A percentile compares a stretch with the other conserved stretches of the same genome.
Conservation (phyloP, 2,113 vertebrate species). For the Cepphus grylle region DNA sequence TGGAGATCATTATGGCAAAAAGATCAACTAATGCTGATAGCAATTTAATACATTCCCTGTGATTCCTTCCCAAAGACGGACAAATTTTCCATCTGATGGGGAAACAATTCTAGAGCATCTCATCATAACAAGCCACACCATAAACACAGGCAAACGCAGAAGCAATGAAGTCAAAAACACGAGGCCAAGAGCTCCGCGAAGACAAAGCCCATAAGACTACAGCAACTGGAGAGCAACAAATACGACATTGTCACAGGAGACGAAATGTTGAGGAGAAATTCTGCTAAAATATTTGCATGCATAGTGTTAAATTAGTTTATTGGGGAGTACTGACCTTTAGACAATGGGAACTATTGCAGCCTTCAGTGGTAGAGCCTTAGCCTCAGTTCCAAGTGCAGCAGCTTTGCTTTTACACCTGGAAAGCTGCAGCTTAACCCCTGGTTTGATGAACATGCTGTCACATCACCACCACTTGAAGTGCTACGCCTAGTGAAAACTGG, state of each 20-base stretch:
- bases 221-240: not conserved
- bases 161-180: not conserved
- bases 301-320: not conserved
- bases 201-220: not conserved
- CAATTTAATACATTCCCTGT: not conserved
- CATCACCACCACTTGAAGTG: not conserved
- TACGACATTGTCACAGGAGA: not conserved
- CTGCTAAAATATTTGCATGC: not conserved
- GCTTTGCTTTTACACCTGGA: not conserved
- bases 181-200: not conserved
- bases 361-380: not conserved
- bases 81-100: not conserved
- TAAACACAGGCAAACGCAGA: not conserved
- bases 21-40: not conserved
- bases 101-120: not conserved
- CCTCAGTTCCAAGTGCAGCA: not conserved
- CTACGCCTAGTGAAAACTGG: not conserved
- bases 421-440: not conserved
- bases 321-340: not conserved
- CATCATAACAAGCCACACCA: not conserved
- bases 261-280: not conserved
- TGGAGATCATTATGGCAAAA: not conserved
- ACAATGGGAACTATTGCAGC: not conserved
- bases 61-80: not conserved
- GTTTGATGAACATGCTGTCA: not conserved